Percentiles rank a stretch among this genome's conserved stretches.
Conservation (phyloP, 2,797 vertebrate species). For the Adrianichthys oophorus region DNA sequence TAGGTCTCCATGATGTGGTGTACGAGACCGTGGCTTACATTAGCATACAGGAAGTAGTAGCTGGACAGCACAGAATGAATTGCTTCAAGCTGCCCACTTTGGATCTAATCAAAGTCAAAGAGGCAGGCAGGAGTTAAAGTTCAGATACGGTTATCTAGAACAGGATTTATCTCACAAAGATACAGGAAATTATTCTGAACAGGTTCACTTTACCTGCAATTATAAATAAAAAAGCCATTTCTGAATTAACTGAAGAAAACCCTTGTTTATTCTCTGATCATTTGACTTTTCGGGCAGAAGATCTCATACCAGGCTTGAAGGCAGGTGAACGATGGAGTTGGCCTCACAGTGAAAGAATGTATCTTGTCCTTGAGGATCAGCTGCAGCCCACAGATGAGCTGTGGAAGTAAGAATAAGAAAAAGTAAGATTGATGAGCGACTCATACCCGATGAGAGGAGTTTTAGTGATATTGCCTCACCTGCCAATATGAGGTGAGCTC, state of each 20-base stretch:
- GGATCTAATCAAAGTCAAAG: constrained; percentile 64
- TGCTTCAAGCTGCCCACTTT: constrained; percentile 61
- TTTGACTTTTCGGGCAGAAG: not conserved
- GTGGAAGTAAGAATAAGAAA: not conserved
- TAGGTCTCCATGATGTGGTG: constrained; percentile 79
- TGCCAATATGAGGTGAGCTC: constrained; percentile 79
- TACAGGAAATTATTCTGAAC: not conserved
- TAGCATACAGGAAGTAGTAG: constrained; percentile 81
- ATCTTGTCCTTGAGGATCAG: constrained; percentile 73
- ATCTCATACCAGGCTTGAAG: constrained; percentile 79
- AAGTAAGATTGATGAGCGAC: not conserved
- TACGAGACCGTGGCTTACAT: constrained; percentile 77
- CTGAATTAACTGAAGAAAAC: too few relatives aligned
- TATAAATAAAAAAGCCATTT: too few relatives aligned
- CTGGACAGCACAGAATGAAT: constrained; percentile 78
- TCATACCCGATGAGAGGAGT: not conserved
- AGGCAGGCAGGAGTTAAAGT: constrained; percentile 5
- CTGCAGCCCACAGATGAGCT: constrained; percentile 78
- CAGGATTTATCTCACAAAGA: not conserved
- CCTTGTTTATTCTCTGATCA: not conserved
- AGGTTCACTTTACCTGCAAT: not conserved
- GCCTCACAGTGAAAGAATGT: constrained; percentile 80
- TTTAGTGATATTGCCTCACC: constrained; percentile 39
- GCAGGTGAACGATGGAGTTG: constrained; percentile 77
- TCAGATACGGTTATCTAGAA: not conserved